phyloP scores from a whole-genome alignment of 2,113 vertebrate species.

The Ptyas mucosa region DNA sequence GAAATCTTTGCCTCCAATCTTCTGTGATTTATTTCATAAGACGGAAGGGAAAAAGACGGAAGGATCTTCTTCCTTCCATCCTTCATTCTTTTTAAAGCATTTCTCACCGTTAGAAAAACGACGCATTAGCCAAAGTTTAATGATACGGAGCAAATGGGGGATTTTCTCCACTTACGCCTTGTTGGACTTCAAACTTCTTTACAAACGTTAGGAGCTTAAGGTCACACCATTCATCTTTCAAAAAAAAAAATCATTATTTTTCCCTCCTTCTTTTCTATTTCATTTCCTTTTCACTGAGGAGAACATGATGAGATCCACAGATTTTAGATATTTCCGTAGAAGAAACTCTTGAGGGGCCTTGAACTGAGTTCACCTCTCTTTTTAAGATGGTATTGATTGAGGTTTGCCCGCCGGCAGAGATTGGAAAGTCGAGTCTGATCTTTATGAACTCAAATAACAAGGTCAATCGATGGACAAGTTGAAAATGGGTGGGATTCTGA shows the following conservation, averaged over 20 bases:
- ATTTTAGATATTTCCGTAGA: slow-evolving; percentile 17
- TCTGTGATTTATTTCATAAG: background rate
- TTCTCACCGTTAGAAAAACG: background rate
- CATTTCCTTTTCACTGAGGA: background rate
- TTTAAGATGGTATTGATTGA: background rate
- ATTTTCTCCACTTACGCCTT: background rate
- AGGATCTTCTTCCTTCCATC: background rate
- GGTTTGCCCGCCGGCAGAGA: background rate
- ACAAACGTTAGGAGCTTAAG: slow-evolving; percentile 27
- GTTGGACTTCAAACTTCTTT: slow-evolving; percentile 21
- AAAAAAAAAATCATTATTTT: background rate
- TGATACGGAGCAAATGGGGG: background rate
- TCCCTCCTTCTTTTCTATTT: background rate
- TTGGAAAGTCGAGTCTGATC: background rate
- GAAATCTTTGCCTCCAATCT: background rate
- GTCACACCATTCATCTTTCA: slow-evolving; percentile 12
- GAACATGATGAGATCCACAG: background rate
- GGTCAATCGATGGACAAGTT: background rate
- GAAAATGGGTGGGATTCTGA: background rate
- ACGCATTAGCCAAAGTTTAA: background rate
- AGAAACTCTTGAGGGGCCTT: background rate
- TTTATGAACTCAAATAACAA: background rate
- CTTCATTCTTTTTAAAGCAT: background rate
- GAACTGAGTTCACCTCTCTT: background rate
- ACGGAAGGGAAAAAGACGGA: background rate